Evolutionary conservation across 2,888 invertebrate genomes (phyloP).

Genomic region (Actias luna): DNA sequence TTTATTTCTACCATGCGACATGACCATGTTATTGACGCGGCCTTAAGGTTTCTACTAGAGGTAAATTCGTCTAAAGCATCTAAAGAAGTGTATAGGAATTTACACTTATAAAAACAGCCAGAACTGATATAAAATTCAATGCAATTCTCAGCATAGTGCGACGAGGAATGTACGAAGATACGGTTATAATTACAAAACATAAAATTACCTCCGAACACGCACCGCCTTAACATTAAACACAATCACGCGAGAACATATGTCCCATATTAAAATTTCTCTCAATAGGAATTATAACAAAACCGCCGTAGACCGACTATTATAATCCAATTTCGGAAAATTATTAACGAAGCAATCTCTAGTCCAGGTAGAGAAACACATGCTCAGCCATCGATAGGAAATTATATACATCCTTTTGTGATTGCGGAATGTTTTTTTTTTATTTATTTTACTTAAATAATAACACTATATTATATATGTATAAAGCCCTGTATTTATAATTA

Average conservation of each 20-base stretch:
- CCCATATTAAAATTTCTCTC: conserved; percentile 7
- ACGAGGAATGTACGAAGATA: neutral
- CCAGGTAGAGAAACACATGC: neutral
- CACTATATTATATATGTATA: no score
- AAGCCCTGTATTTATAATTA: no score
- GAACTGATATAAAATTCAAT: no score
- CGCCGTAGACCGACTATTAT: conserved; percentile 6
- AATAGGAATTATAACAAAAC: neutral
- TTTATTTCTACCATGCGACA: no score
- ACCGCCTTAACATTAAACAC: neutral
- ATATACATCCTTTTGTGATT: neutral
- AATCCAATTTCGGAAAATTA: conserved; percentile 8
- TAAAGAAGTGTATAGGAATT: no score
- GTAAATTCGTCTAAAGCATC: no score
- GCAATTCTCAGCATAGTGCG: neutral
- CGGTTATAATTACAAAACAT: neutral
- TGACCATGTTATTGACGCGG: no score
- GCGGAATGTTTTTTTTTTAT: neutral
- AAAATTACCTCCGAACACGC: neutral
- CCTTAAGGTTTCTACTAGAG: no score
- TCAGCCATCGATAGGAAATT: neutral
- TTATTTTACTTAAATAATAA: neutral
- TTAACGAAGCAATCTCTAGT: neutral
- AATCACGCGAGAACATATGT: neutral
- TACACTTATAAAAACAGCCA: no score